Conservation (phyloP, 2,797 vertebrate genomes). For the Pipistrellus kuhlii region DNA sequence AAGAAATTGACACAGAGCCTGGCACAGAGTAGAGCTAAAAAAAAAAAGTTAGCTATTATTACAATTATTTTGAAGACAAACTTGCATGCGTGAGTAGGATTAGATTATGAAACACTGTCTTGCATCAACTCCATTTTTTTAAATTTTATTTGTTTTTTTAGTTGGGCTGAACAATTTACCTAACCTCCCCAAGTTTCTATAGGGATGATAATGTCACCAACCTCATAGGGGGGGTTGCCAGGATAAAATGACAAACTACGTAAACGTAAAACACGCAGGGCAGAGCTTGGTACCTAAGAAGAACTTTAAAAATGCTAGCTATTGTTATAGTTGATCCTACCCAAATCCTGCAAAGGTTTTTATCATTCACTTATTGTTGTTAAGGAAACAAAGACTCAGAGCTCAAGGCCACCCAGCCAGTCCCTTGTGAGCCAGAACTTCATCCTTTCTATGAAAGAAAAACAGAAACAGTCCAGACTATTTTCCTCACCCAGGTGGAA, state of each 20-base stretch:
- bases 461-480: not conserved
- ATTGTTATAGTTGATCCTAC: not conserved
- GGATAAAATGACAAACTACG: not conserved
- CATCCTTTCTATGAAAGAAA: not conserved
- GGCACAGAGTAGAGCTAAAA: not conserved
- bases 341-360: not conserved
- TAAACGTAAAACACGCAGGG: not conserved
- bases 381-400: slow-evolving; percentile 39
- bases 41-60: not conserved
- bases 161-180: not conserved
- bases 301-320: not conserved
- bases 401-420: not conserved
- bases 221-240: not conserved
- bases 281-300: not conserved
- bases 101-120: not conserved
- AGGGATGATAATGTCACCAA: not conserved
- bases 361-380: not conserved
- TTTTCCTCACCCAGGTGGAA: not conserved
- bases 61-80: not conserved
- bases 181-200: not conserved
- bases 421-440: not conserved
- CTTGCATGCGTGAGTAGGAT: not conserved
- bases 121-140: not conserved
- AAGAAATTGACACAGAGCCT: not conserved
- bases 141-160: not conserved